Conservation (phyloP, 2,113 vertebrate genomes). For the Muntiacus reevesi region DNA sequence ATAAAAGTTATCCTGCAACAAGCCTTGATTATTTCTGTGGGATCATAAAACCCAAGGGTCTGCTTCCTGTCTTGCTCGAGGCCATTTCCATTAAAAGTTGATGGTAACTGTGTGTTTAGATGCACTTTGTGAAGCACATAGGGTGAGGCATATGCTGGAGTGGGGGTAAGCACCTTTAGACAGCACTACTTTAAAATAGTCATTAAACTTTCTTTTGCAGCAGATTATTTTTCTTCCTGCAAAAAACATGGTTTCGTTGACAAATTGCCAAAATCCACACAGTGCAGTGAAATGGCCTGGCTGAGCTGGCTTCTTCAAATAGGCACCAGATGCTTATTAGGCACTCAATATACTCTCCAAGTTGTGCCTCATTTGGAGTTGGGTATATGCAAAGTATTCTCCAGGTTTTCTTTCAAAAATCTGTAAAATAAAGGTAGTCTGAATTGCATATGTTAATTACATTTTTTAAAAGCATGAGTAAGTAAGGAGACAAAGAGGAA, state of each 20-base stretch:
- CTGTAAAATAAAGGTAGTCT: not conserved
- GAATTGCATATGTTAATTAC: not conserved
- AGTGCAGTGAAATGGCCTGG: constrained; percentile 69
- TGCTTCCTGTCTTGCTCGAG: constrained; percentile 32
- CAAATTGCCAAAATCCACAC: constrained; percentile 56
- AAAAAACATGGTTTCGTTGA: constrained; percentile 53
- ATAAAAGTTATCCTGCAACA: not conserved
- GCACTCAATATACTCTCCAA: not conserved
- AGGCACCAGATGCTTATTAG: not conserved
- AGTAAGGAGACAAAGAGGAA: not conserved
- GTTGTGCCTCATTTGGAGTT: not conserved
- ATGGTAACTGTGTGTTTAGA: constrained; percentile 21
- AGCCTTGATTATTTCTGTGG: constrained; percentile 12
- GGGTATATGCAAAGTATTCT: not conserved
- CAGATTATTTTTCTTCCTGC: constrained; percentile 62
- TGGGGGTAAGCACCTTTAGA: too few species aligned
- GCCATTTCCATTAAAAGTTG: constrained; percentile 58
- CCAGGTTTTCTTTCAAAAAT: not conserved
- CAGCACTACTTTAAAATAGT: constrained; percentile 41
- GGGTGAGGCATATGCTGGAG: too few species aligned
- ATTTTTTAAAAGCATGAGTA: not conserved
- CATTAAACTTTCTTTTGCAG: constrained; percentile 59
- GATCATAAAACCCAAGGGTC: constrained; percentile 6
- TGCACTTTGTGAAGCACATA: not conserved
- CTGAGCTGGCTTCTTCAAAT: constrained; percentile 45